A percentile compares a stretch with the other conserved stretches of the same genome.
Conservation (phyloP, 2,888 invertebrate genomes). For the Diogma glabrata region DNA sequence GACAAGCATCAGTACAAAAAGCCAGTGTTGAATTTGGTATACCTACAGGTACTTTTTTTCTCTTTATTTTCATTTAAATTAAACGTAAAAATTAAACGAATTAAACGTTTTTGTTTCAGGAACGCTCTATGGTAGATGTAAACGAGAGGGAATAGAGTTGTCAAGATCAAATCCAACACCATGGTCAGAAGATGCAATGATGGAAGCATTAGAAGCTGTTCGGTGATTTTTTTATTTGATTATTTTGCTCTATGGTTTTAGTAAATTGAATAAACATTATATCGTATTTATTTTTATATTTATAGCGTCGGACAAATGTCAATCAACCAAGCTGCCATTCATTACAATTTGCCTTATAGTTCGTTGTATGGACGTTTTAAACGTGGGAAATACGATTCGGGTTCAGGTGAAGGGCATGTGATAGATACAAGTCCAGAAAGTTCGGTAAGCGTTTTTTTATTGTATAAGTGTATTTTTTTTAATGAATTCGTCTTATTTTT, state of each 20-base stretch:
- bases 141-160: slow-evolving; percentile 79
- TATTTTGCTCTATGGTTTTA: not conserved
- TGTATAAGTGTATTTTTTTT: not conserved
- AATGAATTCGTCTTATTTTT: slow-evolving; percentile 17
- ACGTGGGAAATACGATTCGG: slow-evolving; percentile 65
- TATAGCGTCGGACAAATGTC: slow-evolving; percentile 80
- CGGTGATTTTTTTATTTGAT: slow-evolving; percentile 42
- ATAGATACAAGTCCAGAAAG: slow-evolving; percentile 38
- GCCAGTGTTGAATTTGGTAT: slow-evolving; percentile 80
- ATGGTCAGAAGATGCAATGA: slow-evolving; percentile 91
- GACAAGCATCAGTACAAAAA: slow-evolving; percentile 72
- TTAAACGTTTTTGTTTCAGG: slow-evolving; percentile 45
- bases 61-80: slow-evolving; percentile 8
- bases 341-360: slow-evolving; percentile 82
- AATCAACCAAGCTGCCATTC: slow-evolving; percentile 86
- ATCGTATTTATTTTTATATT: slow-evolving; percentile 17
- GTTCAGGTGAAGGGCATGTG: slow-evolving; percentile 19
- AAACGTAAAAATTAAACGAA: slow-evolving; percentile 1
- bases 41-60: slow-evolving; percentile 55
- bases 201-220: slow-evolving; percentile 79
- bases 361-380: slow-evolving; percentile 83
- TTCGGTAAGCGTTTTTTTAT: slow-evolving; percentile 27
- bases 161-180: slow-evolving; percentile 84
- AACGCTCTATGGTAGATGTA: slow-evolving; percentile 78
- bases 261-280: not conserved